Evolutionary conservation across 2,888 invertebrate species (phyloP), one percentile per base, ranked within the genome.

Genomic region (Platynereis dumerilii): DNA sequence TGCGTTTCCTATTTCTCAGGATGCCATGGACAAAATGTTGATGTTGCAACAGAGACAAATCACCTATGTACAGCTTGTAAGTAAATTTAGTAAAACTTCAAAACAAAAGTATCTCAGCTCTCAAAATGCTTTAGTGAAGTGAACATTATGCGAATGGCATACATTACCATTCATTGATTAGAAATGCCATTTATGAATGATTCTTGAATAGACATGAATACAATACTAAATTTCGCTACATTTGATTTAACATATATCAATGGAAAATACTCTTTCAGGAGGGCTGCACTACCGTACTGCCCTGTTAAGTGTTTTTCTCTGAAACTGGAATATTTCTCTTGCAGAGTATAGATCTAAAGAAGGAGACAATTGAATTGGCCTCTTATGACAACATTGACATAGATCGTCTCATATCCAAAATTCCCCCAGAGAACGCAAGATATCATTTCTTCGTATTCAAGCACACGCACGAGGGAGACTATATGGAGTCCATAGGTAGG

Each of bases 381-480:
- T 91, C 91, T 15, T 68, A 73, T 48, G 77, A 73, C 20, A 67
- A 74, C 28, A 70, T 76, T 20, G 67, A 72, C 5, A 70, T 74
- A 1, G 84, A 87, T 29, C 89, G 91, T 76, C 85, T 99, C 68
- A 89, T 91, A 0, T 87, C 88, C 0, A 90, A 91, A 83, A 90
- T 98, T 70, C 97, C 98, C 5, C 87, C 88, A 42, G 92, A 96
- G 77, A 87, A 89, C 76, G 94, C 94, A 28, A 88, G 97, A 74
- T 98, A 97, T 85, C 96, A 98, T 85, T 86, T 99, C 26, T 95
- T 90, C 81, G 89, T 90, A 75, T 97, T 93, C 84, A 91, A 91
- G 76, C 97, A 98, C 83, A 91, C 92, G 0, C 92, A 95, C 79
- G 96, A 97, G 84, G 95, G 95, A 28, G 94, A 95, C 81, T 92